A percentile compares a stretch with the other conserved stretches of the same genome.
Conservation (phyloP, 2,113 vertebrate genomes). For the Austrofundulus limnaeus region DNA sequence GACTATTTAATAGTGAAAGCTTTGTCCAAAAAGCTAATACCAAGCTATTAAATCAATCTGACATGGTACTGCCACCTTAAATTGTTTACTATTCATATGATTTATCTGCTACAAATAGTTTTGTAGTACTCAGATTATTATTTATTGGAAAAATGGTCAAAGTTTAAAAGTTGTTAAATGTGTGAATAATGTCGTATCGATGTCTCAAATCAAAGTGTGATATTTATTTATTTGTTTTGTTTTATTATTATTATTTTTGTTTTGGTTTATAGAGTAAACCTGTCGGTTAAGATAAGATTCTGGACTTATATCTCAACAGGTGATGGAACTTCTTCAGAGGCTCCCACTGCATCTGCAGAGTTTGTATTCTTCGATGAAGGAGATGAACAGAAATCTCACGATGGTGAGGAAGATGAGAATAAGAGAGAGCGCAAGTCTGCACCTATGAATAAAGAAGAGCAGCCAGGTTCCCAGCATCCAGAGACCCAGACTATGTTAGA, state of each 20-base stretch:
- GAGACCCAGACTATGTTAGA: conserved; percentile 13
- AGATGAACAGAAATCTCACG: not conserved
- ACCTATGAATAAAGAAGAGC: conserved; percentile 3
- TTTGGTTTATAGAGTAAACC: not conserved
- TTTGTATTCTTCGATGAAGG: not conserved
- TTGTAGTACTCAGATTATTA: too few species aligned
- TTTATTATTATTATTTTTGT: not conserved
- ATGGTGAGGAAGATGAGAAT: not conserved
- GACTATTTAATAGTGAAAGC: not conserved
- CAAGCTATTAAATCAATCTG: too few species aligned
- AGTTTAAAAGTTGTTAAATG: too few species aligned
- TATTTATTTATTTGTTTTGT: not conserved
- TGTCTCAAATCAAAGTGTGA: too few species aligned
- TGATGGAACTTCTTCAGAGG: conserved; percentile 16
- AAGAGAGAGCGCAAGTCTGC: not conserved
- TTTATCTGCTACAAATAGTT: too few species aligned
- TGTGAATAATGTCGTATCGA: too few species aligned
- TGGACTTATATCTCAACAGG: conserved; percentile 44
- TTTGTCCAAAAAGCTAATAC: not conserved
- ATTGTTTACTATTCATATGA: too few species aligned
- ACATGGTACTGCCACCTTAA: too few species aligned
- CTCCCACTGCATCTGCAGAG: not conserved
- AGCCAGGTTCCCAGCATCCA: not conserved
- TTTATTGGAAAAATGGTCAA: too few species aligned
- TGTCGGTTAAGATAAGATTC: conserved; percentile 13